Base-by-base conservation (phyloP, 2,888 invertebrate species). In the Danaus chrysippus region DNA sequence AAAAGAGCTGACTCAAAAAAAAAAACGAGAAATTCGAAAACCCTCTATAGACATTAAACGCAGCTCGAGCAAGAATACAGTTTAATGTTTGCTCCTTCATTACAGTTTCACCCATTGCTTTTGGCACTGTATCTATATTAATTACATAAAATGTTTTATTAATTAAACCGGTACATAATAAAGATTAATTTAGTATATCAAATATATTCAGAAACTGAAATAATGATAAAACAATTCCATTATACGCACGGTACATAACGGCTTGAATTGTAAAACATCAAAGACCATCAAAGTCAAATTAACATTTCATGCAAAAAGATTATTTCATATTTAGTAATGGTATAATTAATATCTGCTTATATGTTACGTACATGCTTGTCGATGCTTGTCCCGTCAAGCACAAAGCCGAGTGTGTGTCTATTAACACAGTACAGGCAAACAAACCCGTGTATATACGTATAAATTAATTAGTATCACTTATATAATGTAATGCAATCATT, bases 91-190 rank as follows among this genome's bases (percentile, higher is more conserved):
- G 68, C 65, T 71, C 72, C 70, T 74, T 76, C 74, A 75, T 78
- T 76, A 74, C 78, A 75, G 79, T 79, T 75, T 75, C 77, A 78
- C 74, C 76, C 76, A 79, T 80, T 81, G 80, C 81, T 80, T 79
- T 75, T 77, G 75, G 75, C 72, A 72, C 73, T 75, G 74, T 73
- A 65, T 76, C 60, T 17, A 49, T 17, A 49, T 49, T 49, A 49
- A 49, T 49, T 49, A 49, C 17, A 49, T 3, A 17, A 49, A 17
- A 46, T n/a, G 15, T 15, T 49, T 49, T 9, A 10, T n/a, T 49
- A 15, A 49, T 17, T 10, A 10, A 17, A 49, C 17, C 17, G 15
- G 49, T 15, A 17, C 3, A 49, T 10, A 49, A 49, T 10, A 17
- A 49, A 10, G 1, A 49, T 49, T 11, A 49, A 17, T 49, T 1